Base-by-base conservation (phyloP, 2,113 vertebrate genomes). In the Pseudorectes ferrugineus region DNA sequence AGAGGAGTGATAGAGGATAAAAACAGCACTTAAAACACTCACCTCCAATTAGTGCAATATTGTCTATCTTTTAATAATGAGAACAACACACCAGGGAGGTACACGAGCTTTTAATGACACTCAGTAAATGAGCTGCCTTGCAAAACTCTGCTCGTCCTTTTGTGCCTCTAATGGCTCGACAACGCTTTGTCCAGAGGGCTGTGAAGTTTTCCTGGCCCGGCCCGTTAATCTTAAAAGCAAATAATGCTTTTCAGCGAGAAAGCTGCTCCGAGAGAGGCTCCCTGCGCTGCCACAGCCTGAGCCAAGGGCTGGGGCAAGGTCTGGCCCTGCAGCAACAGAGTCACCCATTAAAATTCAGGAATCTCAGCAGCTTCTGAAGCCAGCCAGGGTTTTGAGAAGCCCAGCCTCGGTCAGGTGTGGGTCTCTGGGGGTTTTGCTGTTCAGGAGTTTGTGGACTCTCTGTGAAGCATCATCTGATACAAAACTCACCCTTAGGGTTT, bases 181-280 rank as follows among this genome's bases (percentile, higher is more conserved):
- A 93, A 22, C 51, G 26, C 77, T 97, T 93, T 86, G 46, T 93
- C 93, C 84, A 83, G 85, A 94, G 93, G 93, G 78, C 74, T 94
- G 63, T 77, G 93, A 85, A 85, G 84, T 71, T 67, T 88, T 77
- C 85, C 87, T 59, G 74, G 88, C 71, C 51, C 2, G 2, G 54
- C 51, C 85, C 14, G 35, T 94, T 94, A 97, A 93, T 96, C 90
- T 94, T 28, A 71, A 90, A 94, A 89, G 72, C 87, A 96, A 93
- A 95, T 79, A 28, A 7, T 88, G 89, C 14, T 96, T 92, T 96
- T 85, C 88, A 89, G 71, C 7, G 36, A 63, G 67, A 96, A 85
- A 92, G 36, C 55, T 83, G 85, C 54, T 77, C 42, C 14, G 55
- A 49, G 46, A 42, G 65, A 80, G 14, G 16, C 78, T 86, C 42